A percentile compares a stretch with the other conserved stretches of the same genome.
phyloP scores from a whole-genome alignment of 2,797 vertebrate species.

The Chromobotia macracanthus region DNA sequence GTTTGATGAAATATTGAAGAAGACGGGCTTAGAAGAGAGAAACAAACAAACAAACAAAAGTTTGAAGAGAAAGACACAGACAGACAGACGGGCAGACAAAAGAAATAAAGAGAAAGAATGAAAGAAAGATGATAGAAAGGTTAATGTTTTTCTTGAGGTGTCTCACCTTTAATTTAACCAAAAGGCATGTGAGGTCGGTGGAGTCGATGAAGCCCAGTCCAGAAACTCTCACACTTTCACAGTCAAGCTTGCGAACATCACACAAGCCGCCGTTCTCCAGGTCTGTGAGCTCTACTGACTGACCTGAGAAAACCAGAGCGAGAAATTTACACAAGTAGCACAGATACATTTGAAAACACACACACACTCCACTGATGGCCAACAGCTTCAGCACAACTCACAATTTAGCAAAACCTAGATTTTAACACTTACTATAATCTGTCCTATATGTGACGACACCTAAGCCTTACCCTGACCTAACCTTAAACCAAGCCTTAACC shows the following conservation, averaged over 20 bases:
- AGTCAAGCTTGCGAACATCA: constrained; percentile 68
- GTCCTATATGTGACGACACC: too few relatives aligned
- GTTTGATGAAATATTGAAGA: constrained; percentile 46
- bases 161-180: constrained; percentile 76
- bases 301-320: constrained; percentile 64
- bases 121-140: too few relatives aligned
- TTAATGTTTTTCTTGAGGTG: background rate
- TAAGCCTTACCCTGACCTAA: too few relatives aligned
- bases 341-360: background rate
- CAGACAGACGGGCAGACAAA: too few relatives aligned
- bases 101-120: too few relatives aligned
- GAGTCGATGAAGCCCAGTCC: constrained; percentile 74
- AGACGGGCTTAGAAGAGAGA: constrained; percentile 1
- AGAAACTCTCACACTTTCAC: constrained; percentile 67
- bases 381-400: too few relatives aligned
- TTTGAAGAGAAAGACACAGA: background rate
- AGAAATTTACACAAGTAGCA: background rate
- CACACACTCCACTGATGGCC: too few relatives aligned
- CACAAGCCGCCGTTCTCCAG: constrained; percentile 77
- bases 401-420: too few relatives aligned
- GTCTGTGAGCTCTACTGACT: constrained; percentile 71
- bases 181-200: constrained; percentile 71
- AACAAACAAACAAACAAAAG: background rate
- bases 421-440: too few relatives aligned
- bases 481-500: too few relatives aligned